Evolutionary conservation across 2,888 invertebrate genomes (phyloP).

Genomic region (Cremastinae sp.): DNA sequence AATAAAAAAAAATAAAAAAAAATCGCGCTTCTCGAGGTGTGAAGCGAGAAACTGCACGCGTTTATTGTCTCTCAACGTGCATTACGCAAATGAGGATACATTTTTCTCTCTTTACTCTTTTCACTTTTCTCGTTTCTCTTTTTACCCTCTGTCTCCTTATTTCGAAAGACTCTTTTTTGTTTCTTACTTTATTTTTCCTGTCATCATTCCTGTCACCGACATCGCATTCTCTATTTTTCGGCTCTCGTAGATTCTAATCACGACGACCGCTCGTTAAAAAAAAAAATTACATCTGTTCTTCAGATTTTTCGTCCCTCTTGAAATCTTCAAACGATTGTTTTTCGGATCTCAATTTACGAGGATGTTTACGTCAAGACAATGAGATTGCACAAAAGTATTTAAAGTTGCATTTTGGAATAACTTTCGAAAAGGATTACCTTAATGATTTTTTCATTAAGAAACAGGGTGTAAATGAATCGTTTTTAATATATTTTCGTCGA

Average conservation of each 20-base stretch:
- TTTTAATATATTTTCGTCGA: too few relatives aligned
- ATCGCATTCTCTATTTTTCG: slow-evolving; percentile 13
- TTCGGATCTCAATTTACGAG: too few relatives aligned
- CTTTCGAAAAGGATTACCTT: too few relatives aligned
- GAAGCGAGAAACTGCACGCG: slow-evolving; percentile 68
- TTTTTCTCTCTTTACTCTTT: slow-evolving; percentile 44
- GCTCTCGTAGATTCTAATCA: slow-evolving; percentile 51
- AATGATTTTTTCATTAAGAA: too few relatives aligned
- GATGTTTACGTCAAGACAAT: too few relatives aligned
- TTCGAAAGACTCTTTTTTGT: slow-evolving; percentile 42
- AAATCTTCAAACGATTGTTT: slow-evolving; percentile 6
- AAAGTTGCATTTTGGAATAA: too few relatives aligned
- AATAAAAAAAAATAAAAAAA: slow-evolving; percentile 39
- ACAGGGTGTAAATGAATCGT: too few relatives aligned
- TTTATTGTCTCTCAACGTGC: slow-evolving; percentile 72
- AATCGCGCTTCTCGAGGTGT: slow-evolving; percentile 68
- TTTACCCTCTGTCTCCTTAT: slow-evolving; percentile 27
- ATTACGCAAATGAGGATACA: slow-evolving; percentile 77
- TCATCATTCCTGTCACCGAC: not conserved
- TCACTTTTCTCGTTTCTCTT: slow-evolving; percentile 25
- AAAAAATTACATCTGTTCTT: slow-evolving; percentile 25
- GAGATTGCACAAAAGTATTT: too few relatives aligned
- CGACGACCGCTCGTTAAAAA: slow-evolving; percentile 32
- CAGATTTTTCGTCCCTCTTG: slow-evolving; percentile 4
- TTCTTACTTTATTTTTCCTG: not conserved